phyloP scores from a whole-genome alignment of 2,888 invertebrate genomes.

The Galeruca laticollis region DNA sequence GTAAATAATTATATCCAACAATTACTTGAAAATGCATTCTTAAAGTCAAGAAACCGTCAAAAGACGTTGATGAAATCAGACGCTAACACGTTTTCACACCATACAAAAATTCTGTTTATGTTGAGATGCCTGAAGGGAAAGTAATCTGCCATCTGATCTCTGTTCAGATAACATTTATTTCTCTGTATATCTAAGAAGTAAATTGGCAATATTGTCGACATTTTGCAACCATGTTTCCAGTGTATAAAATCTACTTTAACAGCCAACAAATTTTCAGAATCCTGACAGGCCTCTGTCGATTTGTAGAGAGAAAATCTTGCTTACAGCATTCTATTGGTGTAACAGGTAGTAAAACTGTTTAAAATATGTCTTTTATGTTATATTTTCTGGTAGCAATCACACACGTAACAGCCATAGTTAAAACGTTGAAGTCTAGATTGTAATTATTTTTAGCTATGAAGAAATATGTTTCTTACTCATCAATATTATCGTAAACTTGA shows the following conservation, averaged over 20 bases:
- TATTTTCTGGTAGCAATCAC: constrained; percentile 1
- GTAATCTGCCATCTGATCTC: neutral
- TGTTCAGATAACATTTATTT: constrained; percentile 7
- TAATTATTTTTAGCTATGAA: neutral
- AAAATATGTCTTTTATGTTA: neutral
- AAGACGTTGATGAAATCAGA: neutral
- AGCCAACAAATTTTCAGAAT: neutral
- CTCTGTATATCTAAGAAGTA: constrained; percentile 8
- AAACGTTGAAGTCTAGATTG: neutral
- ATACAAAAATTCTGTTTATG: neutral
- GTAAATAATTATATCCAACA: no score
- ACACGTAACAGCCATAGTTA: neutral
- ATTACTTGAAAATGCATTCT: no score
- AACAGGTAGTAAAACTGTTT: neutral
- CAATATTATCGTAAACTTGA: no score
- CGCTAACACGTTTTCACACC: neutral
- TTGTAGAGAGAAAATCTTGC: neutral
- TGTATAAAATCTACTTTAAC: neutral
- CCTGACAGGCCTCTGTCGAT: constrained; percentile 2
- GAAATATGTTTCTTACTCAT: neutral
- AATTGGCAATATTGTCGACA: constrained; percentile 15
- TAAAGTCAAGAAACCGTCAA: neutral
- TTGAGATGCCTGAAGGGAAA: neutral
- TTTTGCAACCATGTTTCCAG: neutral
- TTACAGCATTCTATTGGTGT: constrained; percentile 2